A percentile compares a stretch with the other conserved stretches of the same genome.
phyloP scores from a whole-genome alignment of 2,113 vertebrate genomes.

The Pseudonaja textilis region DNA sequence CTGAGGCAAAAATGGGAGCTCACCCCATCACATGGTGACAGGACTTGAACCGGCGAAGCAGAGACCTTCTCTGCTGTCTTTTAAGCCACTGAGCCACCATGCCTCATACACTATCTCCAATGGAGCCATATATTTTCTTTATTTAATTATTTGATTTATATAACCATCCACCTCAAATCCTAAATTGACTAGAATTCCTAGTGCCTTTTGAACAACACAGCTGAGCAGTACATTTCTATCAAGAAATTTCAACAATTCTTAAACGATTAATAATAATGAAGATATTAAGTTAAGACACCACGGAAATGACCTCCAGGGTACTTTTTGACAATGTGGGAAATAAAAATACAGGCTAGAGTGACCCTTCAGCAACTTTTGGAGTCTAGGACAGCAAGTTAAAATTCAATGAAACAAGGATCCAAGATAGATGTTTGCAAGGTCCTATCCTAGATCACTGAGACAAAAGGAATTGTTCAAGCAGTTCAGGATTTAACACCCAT shows the following conservation, averaged over 20 bases:
- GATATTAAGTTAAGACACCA: conserved; percentile 20
- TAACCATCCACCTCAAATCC: background rate
- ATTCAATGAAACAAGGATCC: background rate
- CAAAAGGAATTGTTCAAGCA: background rate
- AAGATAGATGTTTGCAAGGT: background rate
- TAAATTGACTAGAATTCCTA: background rate
- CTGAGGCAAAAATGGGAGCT: background rate
- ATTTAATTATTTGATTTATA: background rate
- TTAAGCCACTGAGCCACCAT: background rate
- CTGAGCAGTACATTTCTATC: conserved; percentile 4
- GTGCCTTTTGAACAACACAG: background rate
- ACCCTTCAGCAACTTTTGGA: background rate
- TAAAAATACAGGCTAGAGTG: background rate
- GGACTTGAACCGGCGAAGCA: background rate
- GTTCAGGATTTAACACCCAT: background rate
- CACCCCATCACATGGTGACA: background rate
- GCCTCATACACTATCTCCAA: background rate
- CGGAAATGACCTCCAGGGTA: background rate
- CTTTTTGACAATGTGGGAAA: background rate
- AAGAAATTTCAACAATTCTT: background rate
- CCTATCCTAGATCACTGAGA: background rate
- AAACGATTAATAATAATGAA: background rate
- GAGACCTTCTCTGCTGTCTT: background rate
- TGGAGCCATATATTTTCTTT: background rate
- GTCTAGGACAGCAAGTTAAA: background rate